Base-by-base conservation (phyloP, 2,113 vertebrate species). In the Uropsilus gracilis region DNA sequence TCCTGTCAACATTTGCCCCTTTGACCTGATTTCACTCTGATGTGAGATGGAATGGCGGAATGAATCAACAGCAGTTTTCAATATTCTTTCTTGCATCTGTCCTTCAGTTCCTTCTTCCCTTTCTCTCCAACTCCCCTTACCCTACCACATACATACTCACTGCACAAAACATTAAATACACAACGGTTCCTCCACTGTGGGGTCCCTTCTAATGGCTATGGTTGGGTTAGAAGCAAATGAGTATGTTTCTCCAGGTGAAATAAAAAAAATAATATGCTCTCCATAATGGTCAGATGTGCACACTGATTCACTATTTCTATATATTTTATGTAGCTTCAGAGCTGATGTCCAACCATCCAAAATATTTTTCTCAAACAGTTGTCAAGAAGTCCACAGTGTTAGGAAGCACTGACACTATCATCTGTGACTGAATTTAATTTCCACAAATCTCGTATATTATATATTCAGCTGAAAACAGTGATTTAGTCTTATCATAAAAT, bases 371-470 rank as follows among this genome's bases (percentile, higher is more conserved):
- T 87, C 26, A 3, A 93, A 30, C 24, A 75, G 83, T 66, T 77
- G 42, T 26, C n/a, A 83, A 91, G 69, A 96, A 94, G 89, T 94
- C 73, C 3, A 46, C 13, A 57, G 2, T 82, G 84, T 88, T 96
- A 88, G 78, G 50, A 86, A 97, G 76, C 55, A 72, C 50, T 76
- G 44, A 55, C 44, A 64, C 42, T 55, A 30, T 81, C 42, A 77
- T 86, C 80, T 87, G 71, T 42, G 77, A 82, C 72, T 93, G 64
- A 94, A 92, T 93, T 93, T 95, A 76, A 90, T 13, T 4, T 95
- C 39, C 44, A n/a, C 55, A 92, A 95, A 93, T 0, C 1, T 90
- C 80, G 28, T 18, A 6, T 18, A 68, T 44, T 83, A 59, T 71
- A 42, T 95, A 85, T 95, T 88, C 42, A 63, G 92, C 20, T 90